Conservation (phyloP, 2,888 invertebrate genomes). For the Stomorhina lunata region DNA sequence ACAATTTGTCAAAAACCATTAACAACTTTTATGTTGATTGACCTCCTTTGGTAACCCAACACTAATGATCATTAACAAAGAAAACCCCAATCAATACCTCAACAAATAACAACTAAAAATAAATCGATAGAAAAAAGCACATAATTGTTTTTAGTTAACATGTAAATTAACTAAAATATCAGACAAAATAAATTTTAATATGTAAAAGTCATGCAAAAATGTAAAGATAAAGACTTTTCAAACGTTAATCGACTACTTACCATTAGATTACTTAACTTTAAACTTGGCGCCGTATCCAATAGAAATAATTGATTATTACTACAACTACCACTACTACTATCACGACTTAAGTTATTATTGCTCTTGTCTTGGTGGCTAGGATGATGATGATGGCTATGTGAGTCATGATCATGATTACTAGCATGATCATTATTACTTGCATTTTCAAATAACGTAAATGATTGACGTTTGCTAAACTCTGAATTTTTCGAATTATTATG, state of each 20-base stretch:
- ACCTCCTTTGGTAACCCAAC: not conserved
- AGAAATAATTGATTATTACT: conserved; percentile 71
- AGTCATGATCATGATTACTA: conserved; percentile 57
- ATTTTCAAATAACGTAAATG: conserved; percentile 49
- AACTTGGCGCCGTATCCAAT: conserved; percentile 78
- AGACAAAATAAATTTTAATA: not conserved
- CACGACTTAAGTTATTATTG: conserved; percentile 56
- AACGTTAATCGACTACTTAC: conserved; percentile 72
- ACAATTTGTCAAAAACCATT: conserved; percentile 38
- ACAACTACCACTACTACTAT: conserved; percentile 63
- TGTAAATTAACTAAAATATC: conserved; percentile 38
- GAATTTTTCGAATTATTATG: conserved; percentile 55
- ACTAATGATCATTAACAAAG: conserved; percentile 7
- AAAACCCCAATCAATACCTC: not conserved
- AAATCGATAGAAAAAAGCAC: conserved; percentile 24
- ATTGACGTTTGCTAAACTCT: conserved; percentile 54
- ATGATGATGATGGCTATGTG: conserved; percentile 54
- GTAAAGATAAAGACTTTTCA: conserved; percentile 10
- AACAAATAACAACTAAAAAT: conserved; percentile 3
- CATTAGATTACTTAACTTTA: conserved; percentile 80
- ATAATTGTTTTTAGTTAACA: conserved; percentile 48
- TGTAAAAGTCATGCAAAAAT: not conserved
- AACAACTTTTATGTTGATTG: conserved; percentile 39
- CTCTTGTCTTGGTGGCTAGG: conserved; percentile 33
- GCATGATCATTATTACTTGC: conserved; percentile 63